Conservation (phyloP, 2,888 invertebrate genomes). For the Linnaemya vulpina region DNA sequence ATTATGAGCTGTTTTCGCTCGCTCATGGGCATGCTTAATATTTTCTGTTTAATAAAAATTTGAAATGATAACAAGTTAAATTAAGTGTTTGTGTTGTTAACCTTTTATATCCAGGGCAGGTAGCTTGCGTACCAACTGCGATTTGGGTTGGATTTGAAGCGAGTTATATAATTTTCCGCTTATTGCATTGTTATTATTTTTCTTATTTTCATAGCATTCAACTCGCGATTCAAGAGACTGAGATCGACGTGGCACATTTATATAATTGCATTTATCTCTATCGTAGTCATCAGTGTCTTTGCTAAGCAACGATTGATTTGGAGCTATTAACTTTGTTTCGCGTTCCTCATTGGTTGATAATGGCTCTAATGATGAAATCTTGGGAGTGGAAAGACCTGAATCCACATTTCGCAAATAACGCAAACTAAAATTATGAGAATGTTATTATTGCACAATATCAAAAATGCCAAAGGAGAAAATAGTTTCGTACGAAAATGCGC, state of each 20-base stretch:
- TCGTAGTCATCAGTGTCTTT: constrained; percentile 3
- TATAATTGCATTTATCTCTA: not conserved
- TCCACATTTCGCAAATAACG: constrained; percentile 85
- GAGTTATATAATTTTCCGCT: constrained; percentile 45
- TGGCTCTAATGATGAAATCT: constrained; percentile 82
- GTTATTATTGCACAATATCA: not conserved
- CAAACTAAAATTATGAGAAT: constrained; percentile 83
- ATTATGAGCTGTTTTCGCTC: constrained; percentile 73
- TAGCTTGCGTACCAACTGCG: constrained; percentile 71
- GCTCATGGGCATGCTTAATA: constrained; percentile 22
- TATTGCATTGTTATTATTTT: constrained; percentile 18
- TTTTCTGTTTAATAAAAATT: constrained; percentile 29
- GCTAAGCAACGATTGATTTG: constrained; percentile 26
- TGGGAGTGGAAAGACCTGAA: constrained; percentile 79
- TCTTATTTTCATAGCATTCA: constrained; percentile 68
- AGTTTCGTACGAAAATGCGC: constrained; percentile 87
- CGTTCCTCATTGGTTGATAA: constrained; percentile 67
- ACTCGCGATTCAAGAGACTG: constrained; percentile 74
- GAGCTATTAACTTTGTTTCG: constrained; percentile 4
- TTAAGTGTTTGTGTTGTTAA: not conserved
- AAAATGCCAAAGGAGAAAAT: not conserved
- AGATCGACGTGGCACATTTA: constrained; percentile 68
- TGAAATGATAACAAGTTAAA: not conserved
- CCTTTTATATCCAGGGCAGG: constrained; percentile 73
- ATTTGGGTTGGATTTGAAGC: constrained; percentile 57